These are phyloP conservation scores for Canis aureus DNA, from an alignment of 2,113 vertebrate species.

Conservation along the genomic window DNA sequence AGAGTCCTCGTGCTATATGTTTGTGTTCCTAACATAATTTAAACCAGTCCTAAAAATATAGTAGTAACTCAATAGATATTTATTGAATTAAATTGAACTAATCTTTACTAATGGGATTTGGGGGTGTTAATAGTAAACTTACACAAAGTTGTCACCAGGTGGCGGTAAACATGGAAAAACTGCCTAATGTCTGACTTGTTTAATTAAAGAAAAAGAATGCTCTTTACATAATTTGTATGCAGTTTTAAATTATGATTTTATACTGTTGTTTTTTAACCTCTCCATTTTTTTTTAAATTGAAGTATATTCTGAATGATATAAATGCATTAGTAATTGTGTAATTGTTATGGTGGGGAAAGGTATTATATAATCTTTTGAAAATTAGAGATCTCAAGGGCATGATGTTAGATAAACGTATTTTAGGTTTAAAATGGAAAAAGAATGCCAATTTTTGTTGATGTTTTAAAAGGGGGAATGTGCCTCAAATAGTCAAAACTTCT, in stretches of 20 bases:
- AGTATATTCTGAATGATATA: not conserved
- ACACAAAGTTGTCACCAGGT: not conserved
- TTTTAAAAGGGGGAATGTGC: not conserved
- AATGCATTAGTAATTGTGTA: not conserved
- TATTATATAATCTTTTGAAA: not conserved
- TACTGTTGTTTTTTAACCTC: not conserved
- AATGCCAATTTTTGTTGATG: not conserved
- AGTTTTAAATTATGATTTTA: slow-evolving; percentile 54
- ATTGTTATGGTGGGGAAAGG: slow-evolving; percentile 12
- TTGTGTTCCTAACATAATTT: not conserved
- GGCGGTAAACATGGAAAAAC: not conserved
- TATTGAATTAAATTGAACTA: not conserved
- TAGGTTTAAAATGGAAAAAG: slow-evolving; percentile 9
- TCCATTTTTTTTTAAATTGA: not conserved
- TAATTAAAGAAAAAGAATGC: slow-evolving; percentile 32
- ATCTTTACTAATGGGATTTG: not conserved
- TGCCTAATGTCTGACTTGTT: not conserved
- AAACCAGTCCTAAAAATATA: slow-evolving; percentile 14
- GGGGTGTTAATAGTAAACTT: not conserved
- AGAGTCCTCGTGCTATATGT: not conserved
- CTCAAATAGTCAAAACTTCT: slow-evolving; percentile 12
- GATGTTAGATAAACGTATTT: slow-evolving; percentile 50
- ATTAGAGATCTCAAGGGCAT: slow-evolving; percentile 1
- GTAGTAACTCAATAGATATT: not conserved
- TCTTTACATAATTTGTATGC: slow-evolving; percentile 41